Percentiles rank a stretch among this genome's conserved stretches.
These are phyloP conservation scores for Acronicta aceris DNA, from an alignment of 2,888 invertebrate genomes.

Conservation along the genomic window DNA sequence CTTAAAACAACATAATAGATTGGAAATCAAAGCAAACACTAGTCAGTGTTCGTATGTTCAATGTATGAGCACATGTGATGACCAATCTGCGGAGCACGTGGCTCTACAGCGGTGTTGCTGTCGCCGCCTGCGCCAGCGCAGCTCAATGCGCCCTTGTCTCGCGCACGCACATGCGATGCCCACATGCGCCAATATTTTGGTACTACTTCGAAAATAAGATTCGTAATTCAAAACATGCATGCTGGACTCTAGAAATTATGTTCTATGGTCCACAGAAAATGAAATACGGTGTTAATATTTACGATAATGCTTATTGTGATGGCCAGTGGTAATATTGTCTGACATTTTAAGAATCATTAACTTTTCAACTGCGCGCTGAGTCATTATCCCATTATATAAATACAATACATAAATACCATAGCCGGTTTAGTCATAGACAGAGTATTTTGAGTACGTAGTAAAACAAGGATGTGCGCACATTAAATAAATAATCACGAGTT, in stretches of 20 bases:
- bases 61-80: conserved; percentile 63
- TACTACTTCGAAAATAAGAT: conserved; percentile 24
- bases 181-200: conserved; percentile 71
- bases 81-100: conserved; percentile 81
- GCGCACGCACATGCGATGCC: conserved; percentile 73
- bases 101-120: conserved; percentile 64
- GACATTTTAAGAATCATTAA: conserved; percentile 34
- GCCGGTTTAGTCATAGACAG: conserved; percentile 28
- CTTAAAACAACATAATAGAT: conserved; percentile 42
- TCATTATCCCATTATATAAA: conserved; percentile 42
- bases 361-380: conserved; percentile 43
- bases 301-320: conserved; percentile 12
- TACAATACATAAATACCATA: conserved; percentile 28
- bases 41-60: conserved; percentile 49
- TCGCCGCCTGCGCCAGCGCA: conserved; percentile 54
- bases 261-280: conserved; percentile 25
- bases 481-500: conserved; percentile 28
- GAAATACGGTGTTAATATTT: conserved; percentile 39
- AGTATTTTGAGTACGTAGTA: conserved; percentile 24
- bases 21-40: conserved; percentile 56
- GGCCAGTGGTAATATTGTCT: conserved; percentile 13
- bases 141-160: conserved; percentile 81
- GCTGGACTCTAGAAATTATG: background rate
- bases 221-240: conserved; percentile 2
- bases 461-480: conserved; percentile 34